phyloP scores from a whole-genome alignment of 1,140 invertebrate genomes.

The Drosophila equinoxialis region DNA sequence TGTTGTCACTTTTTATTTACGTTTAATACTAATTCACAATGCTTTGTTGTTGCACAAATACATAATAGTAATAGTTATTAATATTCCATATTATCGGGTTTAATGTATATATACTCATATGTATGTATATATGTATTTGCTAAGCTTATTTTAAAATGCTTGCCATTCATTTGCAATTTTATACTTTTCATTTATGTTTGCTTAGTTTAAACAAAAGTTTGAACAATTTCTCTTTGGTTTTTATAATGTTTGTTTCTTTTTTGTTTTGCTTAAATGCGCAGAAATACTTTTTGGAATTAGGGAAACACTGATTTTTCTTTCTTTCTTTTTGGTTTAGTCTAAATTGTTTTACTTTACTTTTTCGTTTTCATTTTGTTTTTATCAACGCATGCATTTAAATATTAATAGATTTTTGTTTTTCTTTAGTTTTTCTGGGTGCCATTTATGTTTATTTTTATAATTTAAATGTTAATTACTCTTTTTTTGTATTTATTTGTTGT shows the following conservation, averaged over 20 bases:
- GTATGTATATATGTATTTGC: constrained; percentile 47
- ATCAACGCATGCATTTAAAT: constrained; percentile 50
- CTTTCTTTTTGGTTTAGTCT: constrained; percentile 36
- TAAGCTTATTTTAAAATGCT: constrained; percentile 65
- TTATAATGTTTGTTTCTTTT: constrained; percentile 45
- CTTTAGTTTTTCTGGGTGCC: constrained; percentile 47
- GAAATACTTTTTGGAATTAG: constrained; percentile 77
- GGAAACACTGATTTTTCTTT: constrained; percentile 59
- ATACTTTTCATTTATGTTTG: constrained; percentile 35
- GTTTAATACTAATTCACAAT: constrained; percentile 80
- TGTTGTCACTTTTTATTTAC: constrained; percentile 68
- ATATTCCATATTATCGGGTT: constrained; percentile 61
- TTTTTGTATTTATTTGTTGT: constrained; percentile 47
- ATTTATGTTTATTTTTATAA: constrained; percentile 34
- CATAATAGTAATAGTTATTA: constrained; percentile 75
- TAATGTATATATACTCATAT: constrained; percentile 31
- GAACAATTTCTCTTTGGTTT: constrained; percentile 44
- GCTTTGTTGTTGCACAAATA: constrained; percentile 71
- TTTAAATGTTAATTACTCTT: constrained; percentile 27
- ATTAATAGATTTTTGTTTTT: constrained; percentile 26
- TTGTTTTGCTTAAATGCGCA: constrained; percentile 76
- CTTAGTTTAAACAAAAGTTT: constrained; percentile 53
- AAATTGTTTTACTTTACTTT: constrained; percentile 25
- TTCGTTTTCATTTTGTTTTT: constrained; percentile 57
- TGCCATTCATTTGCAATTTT: constrained; percentile 37